Evolutionary conservation across 2,888 invertebrate genomes (phyloP).

Genomic region (Pogonocherus hispidulus): DNA sequence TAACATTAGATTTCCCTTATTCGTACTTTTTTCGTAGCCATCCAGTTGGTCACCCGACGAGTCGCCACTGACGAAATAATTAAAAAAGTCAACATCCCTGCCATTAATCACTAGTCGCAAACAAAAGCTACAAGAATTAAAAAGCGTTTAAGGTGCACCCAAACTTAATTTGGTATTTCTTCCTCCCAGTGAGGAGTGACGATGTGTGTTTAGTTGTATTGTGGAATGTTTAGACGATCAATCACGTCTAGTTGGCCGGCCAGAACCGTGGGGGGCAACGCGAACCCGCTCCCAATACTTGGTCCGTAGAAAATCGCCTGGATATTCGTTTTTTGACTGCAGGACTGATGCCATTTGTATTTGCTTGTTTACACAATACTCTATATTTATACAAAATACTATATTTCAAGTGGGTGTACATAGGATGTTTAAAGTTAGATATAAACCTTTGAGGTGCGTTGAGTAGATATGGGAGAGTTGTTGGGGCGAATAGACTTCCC

Average conservation of each 20-base stretch:
- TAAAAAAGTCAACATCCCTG: slow-evolving; percentile 9
- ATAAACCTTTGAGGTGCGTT: no score
- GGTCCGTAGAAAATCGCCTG: slow-evolving; percentile 26
- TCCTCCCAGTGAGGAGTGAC: slow-evolving; percentile 52
- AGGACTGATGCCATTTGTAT: no score
- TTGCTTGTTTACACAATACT: no score
- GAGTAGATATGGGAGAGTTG: no score
- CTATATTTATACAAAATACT: no score
- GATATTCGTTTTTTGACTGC: slow-evolving; percentile 14
- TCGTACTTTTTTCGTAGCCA: no score
- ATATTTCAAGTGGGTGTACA: no score
- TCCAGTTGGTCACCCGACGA: no score
- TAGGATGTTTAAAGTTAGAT: no score
- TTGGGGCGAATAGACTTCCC: no score
- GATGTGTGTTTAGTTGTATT: slow-evolving; percentile 59
- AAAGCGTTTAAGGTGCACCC: slow-evolving; percentile 28
- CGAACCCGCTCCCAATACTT: slow-evolving; percentile 5
- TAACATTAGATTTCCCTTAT: no score
- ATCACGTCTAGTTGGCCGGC: slow-evolving; percentile 63
- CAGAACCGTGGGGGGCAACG: slow-evolving; percentile 48
- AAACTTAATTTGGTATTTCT: slow-evolving; percentile 35
- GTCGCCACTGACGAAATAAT: neutral
- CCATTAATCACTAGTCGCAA: slow-evolving; percentile 31
- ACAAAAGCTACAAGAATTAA: slow-evolving; percentile 23
- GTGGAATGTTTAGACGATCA: slow-evolving; percentile 62